Percentiles rank a stretch among this genome's conserved stretches.
These are phyloP conservation scores for Myodes glareolus DNA, from an alignment of 2,113 vertebrate genomes.

Conservation along the genomic window DNA sequence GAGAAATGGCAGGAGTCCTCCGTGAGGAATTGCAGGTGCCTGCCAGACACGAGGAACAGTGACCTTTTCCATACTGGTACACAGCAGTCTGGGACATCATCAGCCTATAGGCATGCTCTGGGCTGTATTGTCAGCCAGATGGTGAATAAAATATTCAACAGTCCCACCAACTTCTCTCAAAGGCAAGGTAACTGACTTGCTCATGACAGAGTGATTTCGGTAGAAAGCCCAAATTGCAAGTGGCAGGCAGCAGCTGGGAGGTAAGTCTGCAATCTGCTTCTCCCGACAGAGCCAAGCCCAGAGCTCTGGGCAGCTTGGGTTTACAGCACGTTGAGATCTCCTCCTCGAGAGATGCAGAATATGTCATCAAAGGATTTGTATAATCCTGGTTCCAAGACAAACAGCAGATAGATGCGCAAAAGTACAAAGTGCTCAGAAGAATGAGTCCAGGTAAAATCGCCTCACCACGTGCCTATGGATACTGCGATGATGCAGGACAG, in stretches of 20 bases:
- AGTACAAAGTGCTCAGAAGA: constrained; percentile 38
- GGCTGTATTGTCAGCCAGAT: constrained; percentile 68
- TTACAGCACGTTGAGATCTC: constrained; percentile 24
- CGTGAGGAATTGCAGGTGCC: not conserved
- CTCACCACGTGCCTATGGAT: not conserved
- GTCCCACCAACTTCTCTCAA: constrained; percentile 62
- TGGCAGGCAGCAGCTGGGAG: constrained; percentile 67
- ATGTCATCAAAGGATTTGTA: constrained; percentile 61
- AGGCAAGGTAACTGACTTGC: constrained; percentile 22
- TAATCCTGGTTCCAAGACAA: constrained; percentile 59
- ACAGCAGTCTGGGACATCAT: constrained; percentile 2
- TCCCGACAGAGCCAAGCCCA: constrained; percentile 50
- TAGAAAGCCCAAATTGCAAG: constrained; percentile 65
- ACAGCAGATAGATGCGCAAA: constrained; percentile 28
- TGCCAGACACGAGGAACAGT: not conserved
- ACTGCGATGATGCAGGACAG: not conserved
- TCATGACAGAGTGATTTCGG: constrained; percentile 60
- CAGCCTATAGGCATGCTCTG: constrained; percentile 22
- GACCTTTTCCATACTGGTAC: constrained; percentile 41
- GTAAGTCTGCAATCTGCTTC: constrained; percentile 65
- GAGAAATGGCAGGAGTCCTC: not conserved
- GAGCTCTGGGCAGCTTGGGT: constrained; percentile 51
- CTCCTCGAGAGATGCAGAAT: constrained; percentile 36
- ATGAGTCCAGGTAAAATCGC: constrained; percentile 29
- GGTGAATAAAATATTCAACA: constrained; percentile 72